These are phyloP conservation scores for Dysmachus trigonus DNA, from an alignment of 2,888 invertebrate species.

Conservation along the genomic window DNA sequence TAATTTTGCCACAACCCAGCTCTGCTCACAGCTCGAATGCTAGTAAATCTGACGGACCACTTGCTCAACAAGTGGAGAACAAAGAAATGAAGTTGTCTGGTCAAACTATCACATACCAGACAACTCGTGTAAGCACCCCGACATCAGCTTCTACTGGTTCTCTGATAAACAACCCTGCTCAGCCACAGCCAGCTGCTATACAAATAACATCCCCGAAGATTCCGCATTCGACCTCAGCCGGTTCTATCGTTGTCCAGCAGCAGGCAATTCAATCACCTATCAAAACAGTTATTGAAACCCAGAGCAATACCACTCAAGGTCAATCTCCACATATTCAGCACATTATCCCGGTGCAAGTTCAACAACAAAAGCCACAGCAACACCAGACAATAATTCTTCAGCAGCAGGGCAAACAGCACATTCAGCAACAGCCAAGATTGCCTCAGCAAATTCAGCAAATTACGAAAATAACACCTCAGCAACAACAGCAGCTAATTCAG, in stretches of 20 bases:
- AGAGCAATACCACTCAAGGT: not conserved
- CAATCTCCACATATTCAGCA: constrained; percentile 52
- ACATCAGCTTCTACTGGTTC: constrained; percentile 58
- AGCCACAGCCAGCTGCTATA: constrained; percentile 60
- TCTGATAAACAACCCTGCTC: constrained; percentile 56
- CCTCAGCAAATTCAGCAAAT: constrained; percentile 43
- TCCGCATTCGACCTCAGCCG: not conserved
- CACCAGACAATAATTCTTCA: constrained; percentile 38
- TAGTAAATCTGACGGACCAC: not conserved
- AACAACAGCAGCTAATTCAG: constrained; percentile 46
- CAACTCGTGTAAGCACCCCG: constrained; percentile 34
- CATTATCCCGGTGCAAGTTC: constrained; percentile 56
- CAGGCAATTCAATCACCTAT: constrained; percentile 21
- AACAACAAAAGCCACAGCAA: constrained; percentile 59
- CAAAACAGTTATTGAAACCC: constrained; percentile 62
- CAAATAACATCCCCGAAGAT: constrained; percentile 60
- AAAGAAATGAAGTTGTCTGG: constrained; percentile 43
- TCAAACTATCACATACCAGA: constrained; percentile 43
- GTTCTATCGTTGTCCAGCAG: constrained; percentile 3
- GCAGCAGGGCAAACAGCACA: constrained; percentile 57
- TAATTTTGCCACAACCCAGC: constrained; percentile 61
- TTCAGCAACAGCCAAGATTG: constrained; percentile 54
- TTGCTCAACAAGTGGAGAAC: not conserved
- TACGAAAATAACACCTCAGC: constrained; percentile 44
- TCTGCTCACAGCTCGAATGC: constrained; percentile 55